These are phyloP conservation scores for Allolobophora icterica DNA, from an alignment of 2,888 invertebrate species.

Conservation along the genomic window DNA sequence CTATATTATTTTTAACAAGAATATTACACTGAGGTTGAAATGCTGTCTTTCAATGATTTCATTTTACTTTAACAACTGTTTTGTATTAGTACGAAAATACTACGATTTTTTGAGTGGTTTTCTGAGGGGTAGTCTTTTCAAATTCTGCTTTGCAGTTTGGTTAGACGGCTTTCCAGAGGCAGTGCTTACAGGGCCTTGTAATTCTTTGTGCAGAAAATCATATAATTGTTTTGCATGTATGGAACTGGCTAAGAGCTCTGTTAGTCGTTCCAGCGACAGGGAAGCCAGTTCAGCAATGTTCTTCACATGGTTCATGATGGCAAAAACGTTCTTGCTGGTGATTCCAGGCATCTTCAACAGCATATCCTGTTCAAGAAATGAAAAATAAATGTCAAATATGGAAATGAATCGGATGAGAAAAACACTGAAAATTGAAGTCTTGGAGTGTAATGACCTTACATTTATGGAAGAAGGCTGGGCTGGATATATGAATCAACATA, in stretches of 20 bases:
- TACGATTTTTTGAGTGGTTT: background rate
- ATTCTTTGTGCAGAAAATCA: constrained; percentile 18
- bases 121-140: background rate
- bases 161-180: background rate
- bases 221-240: constrained; percentile 54
- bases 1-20: constrained; percentile 1
- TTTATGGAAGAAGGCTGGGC: background rate
- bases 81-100: background rate
- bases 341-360: constrained; percentile 87
- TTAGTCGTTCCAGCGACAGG: constrained; percentile 73
- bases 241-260: constrained; percentile 74
- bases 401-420: constrained; percentile 1
- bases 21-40: background rate
- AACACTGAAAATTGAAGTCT: background rate
- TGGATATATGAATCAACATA: background rate
- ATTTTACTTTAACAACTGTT: background rate
- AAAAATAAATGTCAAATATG: background rate
- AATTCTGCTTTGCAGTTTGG: background rate
- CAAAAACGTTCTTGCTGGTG: constrained; percentile 81
- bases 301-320: constrained; percentile 77
- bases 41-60: background rate
- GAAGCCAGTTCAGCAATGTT: constrained; percentile 71
- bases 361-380: constrained; percentile 70
- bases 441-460: background rate
- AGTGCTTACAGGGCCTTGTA: background rate